Evolutionary conservation across 1,140 invertebrate genomes (phyloP), one percentile per base, ranked within the genome.

Genomic region (Formica selysi): DNA sequence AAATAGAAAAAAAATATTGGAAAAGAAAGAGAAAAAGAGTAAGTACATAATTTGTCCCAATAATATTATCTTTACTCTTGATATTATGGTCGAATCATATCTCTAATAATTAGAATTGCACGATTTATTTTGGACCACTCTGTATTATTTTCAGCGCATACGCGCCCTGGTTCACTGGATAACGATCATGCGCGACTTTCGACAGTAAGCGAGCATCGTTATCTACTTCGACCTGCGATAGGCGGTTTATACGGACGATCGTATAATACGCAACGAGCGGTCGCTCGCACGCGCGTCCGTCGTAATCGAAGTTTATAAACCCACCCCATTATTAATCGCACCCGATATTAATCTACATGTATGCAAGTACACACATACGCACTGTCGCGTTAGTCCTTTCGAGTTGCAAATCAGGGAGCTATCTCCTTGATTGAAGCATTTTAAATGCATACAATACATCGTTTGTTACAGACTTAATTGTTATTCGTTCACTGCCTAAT

Each of bases 151-250:
- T 4, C 3, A 36, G 13, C 44, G 16, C 32, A n/a, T 1, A 38
- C 13, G 10, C 38, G 26, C 26, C 1, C 29, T 29, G n/a, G 13
- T 70, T 26, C 3, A 68, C 8, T 13, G 16, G 29, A 38, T 61
- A 73, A 83, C 54, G 57, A 36, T 73, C n/a, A 22, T 32, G 32
- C 7, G 44, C 64, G 54, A 83, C 68, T 83, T 83, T 83, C 54
- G 68, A 83, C 54, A 74, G 79, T 74, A 83, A 83, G 79, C 68
- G 79, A 74, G 26, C 68, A 62, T 83, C 68, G 79, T 83, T 83
- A 83, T 74, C 79, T 57, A 83, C 54, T 83, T 83, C 61, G 79
- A 83, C 68, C 54, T 13, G 29, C 54, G 54, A 83, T 83, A 83
- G 79, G 38, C 38, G 79, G 68, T 81, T 83, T 73, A 83, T n/a